A percentile compares a stretch with the other conserved stretches of the same genome.
These are phyloP conservation scores for Osmerus eperlanus DNA, from an alignment of 2,113 vertebrate genomes.

Conservation along the genomic window DNA sequence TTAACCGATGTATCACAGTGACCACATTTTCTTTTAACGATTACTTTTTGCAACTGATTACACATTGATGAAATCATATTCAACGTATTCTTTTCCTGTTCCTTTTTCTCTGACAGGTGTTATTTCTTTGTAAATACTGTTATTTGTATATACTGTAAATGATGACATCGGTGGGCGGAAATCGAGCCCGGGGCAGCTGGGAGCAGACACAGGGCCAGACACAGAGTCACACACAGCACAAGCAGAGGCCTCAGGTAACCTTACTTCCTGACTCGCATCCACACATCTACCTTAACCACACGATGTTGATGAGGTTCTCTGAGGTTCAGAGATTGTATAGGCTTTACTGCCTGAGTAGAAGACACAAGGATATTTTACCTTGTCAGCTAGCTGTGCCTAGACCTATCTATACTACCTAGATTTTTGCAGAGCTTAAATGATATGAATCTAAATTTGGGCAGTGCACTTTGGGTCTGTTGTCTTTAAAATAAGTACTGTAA, in stretches of 20 bases:
- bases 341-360: too few species aligned
- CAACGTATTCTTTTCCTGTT: neutral
- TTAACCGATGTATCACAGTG: too few species aligned
- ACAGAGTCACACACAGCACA: conserved; percentile 95
- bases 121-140: conserved; percentile 99
- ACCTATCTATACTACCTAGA: neutral
- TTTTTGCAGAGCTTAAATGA: too few species aligned
- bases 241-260: conserved; percentile 77
- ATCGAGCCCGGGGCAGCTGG: conserved; percentile 92
- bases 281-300: neutral
- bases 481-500: neutral
- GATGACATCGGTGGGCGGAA: conserved; percentile 98
- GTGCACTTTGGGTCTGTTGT: too few species aligned
- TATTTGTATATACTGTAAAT: conserved; percentile 99
- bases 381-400: too few species aligned
- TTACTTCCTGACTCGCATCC: neutral
- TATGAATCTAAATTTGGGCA: too few species aligned
- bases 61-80: conserved; percentile 10
- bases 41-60: conserved; percentile 4
- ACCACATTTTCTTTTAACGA: too few species aligned
- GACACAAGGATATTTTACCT: too few species aligned
- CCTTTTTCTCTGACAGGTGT: conserved; percentile 72
- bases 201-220: conserved; percentile 96
- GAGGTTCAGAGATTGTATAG: too few species aligned
- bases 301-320: too few species aligned